Conservation (phyloP, 2,888 invertebrate species). For the Ferrisia virgata region DNA sequence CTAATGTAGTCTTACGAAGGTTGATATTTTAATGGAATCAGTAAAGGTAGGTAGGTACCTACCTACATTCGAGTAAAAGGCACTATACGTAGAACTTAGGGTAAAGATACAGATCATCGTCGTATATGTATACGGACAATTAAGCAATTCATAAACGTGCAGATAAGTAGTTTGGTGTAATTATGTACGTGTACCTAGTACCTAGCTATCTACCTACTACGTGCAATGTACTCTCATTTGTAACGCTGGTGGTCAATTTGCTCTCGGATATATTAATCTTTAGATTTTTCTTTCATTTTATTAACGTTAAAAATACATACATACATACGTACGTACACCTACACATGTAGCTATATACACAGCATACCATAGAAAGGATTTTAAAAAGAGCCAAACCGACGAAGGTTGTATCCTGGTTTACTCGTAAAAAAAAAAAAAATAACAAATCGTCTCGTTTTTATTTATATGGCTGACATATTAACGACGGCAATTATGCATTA, state of each 20-base stretch:
- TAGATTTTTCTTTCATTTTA: background rate
- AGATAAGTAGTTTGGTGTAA: background rate
- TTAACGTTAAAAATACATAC: too few relatives aligned
- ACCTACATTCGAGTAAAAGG: background rate
- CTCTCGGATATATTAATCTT: background rate
- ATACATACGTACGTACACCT: too few relatives aligned
- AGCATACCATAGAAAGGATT: background rate
- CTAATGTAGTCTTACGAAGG: background rate
- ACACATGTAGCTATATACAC: too few relatives aligned
- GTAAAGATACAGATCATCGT: background rate
- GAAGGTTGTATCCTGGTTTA: background rate
- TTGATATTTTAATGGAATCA: too few relatives aligned
- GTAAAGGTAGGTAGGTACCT: too few relatives aligned
- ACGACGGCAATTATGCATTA: background rate
- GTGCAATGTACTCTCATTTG: too few relatives aligned
- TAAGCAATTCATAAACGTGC: background rate
- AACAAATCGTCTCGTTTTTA: constrained; percentile 3
- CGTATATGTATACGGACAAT: background rate
- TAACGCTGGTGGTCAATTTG: background rate
- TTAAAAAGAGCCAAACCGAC: background rate
- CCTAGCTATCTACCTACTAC: too few relatives aligned
- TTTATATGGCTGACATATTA: background rate
- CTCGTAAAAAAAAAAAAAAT: too few relatives aligned
- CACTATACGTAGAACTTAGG: background rate
- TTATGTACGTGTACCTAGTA: background rate